Conservation (phyloP, 2,797 vertebrate genomes). For the Coregonus sp. region DNA sequence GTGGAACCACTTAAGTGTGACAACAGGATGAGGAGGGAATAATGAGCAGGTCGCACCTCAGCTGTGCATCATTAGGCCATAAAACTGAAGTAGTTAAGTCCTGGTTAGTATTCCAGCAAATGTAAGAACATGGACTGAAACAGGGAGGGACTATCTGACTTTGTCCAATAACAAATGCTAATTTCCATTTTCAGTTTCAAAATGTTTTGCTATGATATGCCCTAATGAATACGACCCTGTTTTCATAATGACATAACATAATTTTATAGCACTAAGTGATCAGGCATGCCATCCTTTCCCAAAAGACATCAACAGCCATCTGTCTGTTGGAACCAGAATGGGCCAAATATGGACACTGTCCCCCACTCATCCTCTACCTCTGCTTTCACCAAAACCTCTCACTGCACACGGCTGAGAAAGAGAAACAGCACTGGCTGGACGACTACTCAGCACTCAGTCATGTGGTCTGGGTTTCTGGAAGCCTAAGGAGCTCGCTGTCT, state of each 20-base stretch:
- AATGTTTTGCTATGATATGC: not conserved
- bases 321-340: not conserved
- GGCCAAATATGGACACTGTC: too few species aligned
- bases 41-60: not conserved
- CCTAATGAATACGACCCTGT: not conserved
- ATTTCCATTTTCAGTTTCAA: not conserved
- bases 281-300: not conserved
- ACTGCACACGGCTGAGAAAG: not conserved
- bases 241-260: not conserved
- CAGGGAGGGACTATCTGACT: not conserved
- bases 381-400: not conserved
- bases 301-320: not conserved
- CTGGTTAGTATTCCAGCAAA: not conserved
- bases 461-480: not conserved
- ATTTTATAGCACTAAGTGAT: not conserved
- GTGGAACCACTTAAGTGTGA: slow-evolving; percentile 27
- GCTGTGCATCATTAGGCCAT: too few species aligned
- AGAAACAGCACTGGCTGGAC: too few species aligned
- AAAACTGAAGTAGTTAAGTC: not conserved
- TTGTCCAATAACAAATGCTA: not conserved
- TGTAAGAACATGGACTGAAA: not conserved
- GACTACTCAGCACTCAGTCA: too few species aligned
- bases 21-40: slow-evolving; percentile 17
- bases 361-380: too few species aligned
- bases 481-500: not conserved